Evolutionary conservation across 2,797 vertebrate genomes (phyloP).

Genomic region (Columba guinea): DNA sequence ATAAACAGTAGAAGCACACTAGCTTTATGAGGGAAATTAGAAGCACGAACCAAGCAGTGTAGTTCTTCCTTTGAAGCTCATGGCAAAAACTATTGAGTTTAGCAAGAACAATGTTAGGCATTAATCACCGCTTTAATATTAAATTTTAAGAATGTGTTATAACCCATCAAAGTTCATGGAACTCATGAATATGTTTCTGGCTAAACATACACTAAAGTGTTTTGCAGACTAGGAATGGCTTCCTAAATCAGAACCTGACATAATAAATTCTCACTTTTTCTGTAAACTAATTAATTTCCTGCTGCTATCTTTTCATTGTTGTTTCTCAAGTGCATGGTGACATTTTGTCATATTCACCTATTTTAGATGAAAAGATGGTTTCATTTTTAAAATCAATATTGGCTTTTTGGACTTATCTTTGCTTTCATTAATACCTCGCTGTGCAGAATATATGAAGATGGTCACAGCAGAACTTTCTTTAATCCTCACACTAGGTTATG

Average conservation of each 20-base stretch:
- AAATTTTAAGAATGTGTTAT: background rate
- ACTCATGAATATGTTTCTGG: conserved; percentile 10
- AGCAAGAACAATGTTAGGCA: background rate
- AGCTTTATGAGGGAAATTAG: background rate
- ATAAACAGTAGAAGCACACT: background rate
- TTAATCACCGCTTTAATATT: background rate
- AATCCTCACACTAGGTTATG: conserved; percentile 62
- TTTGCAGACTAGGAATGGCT: conserved; percentile 21
- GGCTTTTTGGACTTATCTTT: conserved; percentile 54
- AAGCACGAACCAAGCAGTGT: background rate
- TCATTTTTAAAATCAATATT: conserved; percentile 73
- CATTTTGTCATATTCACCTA: conserved; percentile 64
- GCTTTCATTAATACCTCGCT: conserved; percentile 60
- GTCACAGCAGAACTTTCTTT: conserved; percentile 52
- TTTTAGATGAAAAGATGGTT: conserved; percentile 64
- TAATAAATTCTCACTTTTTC: conserved; percentile 37
- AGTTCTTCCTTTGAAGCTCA: background rate
- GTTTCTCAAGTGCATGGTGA: conserved; percentile 60
- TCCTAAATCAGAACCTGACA: conserved; percentile 11
- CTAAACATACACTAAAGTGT: background rate
- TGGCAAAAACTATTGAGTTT: background rate
- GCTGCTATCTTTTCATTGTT: conserved; percentile 54
- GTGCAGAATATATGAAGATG: conserved; percentile 34
- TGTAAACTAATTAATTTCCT: conserved; percentile 67
- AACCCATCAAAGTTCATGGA: background rate